Evolutionary conservation across 1,140 invertebrate genomes (phyloP), one percentile per base, ranked within the genome.

Genomic region (Pachypsylla venusta): DNA sequence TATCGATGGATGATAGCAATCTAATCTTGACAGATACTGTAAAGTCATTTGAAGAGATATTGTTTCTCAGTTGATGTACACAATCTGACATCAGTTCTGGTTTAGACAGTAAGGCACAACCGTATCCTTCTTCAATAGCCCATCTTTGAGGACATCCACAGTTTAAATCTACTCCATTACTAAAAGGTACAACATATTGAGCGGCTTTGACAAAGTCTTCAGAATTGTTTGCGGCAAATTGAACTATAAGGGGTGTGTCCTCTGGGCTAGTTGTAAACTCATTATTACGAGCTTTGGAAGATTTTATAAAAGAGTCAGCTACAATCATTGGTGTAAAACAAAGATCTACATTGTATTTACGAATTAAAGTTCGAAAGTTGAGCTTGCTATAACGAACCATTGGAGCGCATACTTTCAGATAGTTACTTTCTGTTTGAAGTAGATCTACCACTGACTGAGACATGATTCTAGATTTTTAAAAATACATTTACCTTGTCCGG

Each of bases 301-400:
- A 96, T 68, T 83, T 79, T 48, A 91, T 78, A 76, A 98, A 97
- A 2, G 89, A 93, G 71, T 95, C 85, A 0, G 93, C 89, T 58
- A 97, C 73, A 62, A 98, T 95, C 94, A 98, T 98, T 20, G 94
- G 93, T 0, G 93, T 94, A 67, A 89, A 98, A 57, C 87, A 84
- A 56, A 98, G 70, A 70, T 98, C 89, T 66, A 89, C 91, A 57
- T 82, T 80, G 72, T 95, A 94, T 67, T 81, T 78, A 69, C 82
- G 76, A 1, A 94, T 87, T 14, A 96, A 71, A 54, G 76, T 78
- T 66, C 93, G 76, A 69, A 95, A 95, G 65, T 89, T 83, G 28
- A 94, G 74, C 82, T 93, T 95, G 67, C 92, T 95, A 67, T 96
- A 97, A 65, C 93, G 79, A 35, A 97, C 93, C 93, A 96, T 97